Conservation (phyloP, 2,113 vertebrate species). For the Erythrocercus mccallii region DNA sequence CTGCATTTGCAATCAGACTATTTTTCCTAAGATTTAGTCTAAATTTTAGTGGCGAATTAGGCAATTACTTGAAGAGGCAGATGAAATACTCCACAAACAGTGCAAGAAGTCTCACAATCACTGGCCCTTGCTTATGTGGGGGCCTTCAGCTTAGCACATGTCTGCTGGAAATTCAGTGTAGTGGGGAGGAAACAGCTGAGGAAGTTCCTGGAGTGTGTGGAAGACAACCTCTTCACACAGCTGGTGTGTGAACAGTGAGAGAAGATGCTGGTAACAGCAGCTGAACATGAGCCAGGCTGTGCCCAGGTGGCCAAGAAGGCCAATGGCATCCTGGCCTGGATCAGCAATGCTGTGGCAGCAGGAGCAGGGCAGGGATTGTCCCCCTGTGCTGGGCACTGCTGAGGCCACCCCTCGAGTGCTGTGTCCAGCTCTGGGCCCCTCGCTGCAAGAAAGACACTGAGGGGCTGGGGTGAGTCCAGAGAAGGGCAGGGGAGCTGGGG, state of each 20-base stretch:
- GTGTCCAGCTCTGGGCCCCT: not conserved
- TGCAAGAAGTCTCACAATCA: not conserved
- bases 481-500: not conserved
- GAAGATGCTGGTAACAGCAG: not conserved
- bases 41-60: not conserved
- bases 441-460: not conserved
- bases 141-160: not conserved
- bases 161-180: not conserved
- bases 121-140: not conserved
- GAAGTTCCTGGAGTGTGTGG: not conserved
- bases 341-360: not conserved
- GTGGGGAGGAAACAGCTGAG: not conserved
- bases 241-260: not conserved
- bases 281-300: not conserved
- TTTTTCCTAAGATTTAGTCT: not conserved
- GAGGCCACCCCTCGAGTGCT: not conserved
- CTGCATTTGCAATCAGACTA: not conserved
- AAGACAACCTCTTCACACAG: not conserved
- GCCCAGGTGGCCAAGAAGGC: not conserved
- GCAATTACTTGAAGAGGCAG: not conserved
- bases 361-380: not conserved
- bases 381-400: not conserved
- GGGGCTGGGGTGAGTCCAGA: not conserved
- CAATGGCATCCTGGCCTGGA: not conserved
- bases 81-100: not conserved